Conservation (phyloP, 2,113 vertebrate species). For the Sporophila hypoxantha region DNA sequence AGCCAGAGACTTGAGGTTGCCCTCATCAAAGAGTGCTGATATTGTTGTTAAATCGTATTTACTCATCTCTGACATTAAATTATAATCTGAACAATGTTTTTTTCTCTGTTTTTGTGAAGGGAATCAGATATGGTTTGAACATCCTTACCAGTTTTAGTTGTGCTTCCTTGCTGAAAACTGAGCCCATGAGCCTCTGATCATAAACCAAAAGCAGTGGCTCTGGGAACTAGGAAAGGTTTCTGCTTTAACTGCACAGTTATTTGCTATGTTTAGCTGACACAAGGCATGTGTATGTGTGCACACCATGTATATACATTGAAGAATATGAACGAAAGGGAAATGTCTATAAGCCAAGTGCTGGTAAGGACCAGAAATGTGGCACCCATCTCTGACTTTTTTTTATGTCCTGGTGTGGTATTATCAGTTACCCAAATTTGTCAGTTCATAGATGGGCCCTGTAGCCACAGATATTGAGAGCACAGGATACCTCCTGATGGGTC, state of each 20-base stretch:
- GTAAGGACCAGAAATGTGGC: neutral
- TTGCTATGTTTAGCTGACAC: neutral
- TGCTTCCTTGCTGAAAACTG: slow-evolving; percentile 51
- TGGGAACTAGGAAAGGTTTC: neutral
- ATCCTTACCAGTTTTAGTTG: slow-evolving; percentile 44
- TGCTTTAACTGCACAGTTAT: neutral
- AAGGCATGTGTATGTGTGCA: neutral
- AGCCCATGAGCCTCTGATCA: slow-evolving; percentile 2
- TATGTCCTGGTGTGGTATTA: neutral
- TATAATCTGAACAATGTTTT: neutral
- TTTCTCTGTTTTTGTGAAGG: slow-evolving; percentile 18
- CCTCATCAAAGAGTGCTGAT: slow-evolving; percentile 63
- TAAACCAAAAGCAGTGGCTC: slow-evolving; percentile 3
- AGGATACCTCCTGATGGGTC: slow-evolving; percentile 1
- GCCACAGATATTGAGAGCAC: slow-evolving; percentile 4
- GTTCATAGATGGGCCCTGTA: neutral
- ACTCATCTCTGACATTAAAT: slow-evolving; percentile 41
- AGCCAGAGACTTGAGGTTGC: slow-evolving; percentile 47
- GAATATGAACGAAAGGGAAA: neutral
- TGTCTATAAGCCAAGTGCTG: neutral
- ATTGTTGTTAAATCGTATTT: slow-evolving; percentile 59
- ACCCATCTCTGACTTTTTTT: neutral
- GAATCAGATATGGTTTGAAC: slow-evolving; percentile 43
- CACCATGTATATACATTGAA: neutral
- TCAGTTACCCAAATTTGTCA: neutral